phyloP scores from a whole-genome alignment of 2,888 invertebrate species.

The Hylaea fasciaria region DNA sequence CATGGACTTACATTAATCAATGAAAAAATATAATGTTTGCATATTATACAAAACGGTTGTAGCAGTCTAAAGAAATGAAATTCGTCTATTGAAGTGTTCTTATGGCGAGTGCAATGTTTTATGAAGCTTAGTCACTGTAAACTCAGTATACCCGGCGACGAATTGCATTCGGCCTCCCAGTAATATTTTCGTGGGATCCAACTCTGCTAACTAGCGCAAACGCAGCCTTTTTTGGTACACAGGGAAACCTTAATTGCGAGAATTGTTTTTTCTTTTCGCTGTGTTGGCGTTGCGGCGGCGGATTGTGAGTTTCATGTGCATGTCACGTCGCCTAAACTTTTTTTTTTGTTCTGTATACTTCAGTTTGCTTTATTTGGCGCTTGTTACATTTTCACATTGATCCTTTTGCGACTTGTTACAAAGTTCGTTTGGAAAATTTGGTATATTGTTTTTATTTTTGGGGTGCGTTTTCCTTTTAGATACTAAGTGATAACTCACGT shows the following conservation, averaged over 20 bases:
- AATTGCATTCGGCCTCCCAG: slow-evolving; percentile 61
- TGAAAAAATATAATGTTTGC: no score
- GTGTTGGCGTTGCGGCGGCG: slow-evolving; percentile 41
- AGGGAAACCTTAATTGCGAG: slow-evolving; percentile 62
- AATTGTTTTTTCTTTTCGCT: slow-evolving; percentile 37
- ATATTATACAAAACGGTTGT: no score
- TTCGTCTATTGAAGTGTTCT: no score
- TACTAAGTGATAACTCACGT: no score
- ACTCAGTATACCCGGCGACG: slow-evolving; percentile 37
- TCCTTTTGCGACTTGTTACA: not conserved
- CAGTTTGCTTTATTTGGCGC: not conserved
- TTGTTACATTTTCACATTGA: not conserved
- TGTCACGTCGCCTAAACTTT: slow-evolving; percentile 11
- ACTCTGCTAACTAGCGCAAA: slow-evolving; percentile 63
- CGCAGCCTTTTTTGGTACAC: slow-evolving; percentile 63
- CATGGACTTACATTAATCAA: no score
- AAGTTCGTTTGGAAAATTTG: no score
- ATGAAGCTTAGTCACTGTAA: slow-evolving; percentile 11
- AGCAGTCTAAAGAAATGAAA: no score
- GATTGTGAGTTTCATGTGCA: slow-evolving; percentile 23
- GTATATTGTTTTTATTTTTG: no score
- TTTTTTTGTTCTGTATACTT: slow-evolving; percentile 5
- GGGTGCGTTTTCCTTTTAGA: no score
- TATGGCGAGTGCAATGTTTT: not conserved
- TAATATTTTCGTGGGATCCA: slow-evolving; percentile 58